Evolutionary conservation across 2,113 vertebrate species (phyloP), one percentile per base, ranked within the genome.

Genomic region (Vulpes vulpes): DNA sequence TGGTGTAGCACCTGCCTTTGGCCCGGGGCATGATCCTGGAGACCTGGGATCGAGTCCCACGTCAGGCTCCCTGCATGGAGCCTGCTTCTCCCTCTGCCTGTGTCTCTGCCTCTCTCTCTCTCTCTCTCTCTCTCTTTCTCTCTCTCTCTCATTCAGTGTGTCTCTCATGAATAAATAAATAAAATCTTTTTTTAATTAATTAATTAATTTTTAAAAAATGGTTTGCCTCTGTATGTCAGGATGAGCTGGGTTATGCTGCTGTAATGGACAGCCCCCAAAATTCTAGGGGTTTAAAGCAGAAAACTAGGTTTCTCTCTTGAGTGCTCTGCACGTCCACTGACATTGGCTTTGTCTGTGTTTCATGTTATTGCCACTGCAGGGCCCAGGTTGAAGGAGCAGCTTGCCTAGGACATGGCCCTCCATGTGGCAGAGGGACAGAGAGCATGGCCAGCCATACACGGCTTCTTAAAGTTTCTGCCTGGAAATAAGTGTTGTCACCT

Each of bases 401-500:
- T 51, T 82, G 8, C 79, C 60, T 59, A 60, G 43, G 78, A 55
- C 53, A 25, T 20, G 59, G 51, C 82, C n/a, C 0, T 11, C 30
- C 35, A 23, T 8, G 0, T 11, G 57, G 7, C 9, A n/a, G 14
- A 57, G 23, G 43, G 38, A 71, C 60, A 65, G 22, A 65, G 22
- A 76, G 15, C 19, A 1, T 1, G 65, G 73, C 49, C 73, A 53
- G 27, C 35, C 25, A 7, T 65, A 8, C 60, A 3, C 7, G 4
- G 25, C 22, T n/a, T 51, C 38, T 71, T 59, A 38, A 76, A 60
- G 49, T 65, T 90, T 95, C 89, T 91, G 89, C 80, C 94, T 94
- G 43, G 57, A 62, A 79, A 94, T 43, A 79, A 57, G 15, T 59
- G 76, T 64, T 15, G 2, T 69, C 81, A 88, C n/a, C 30, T 43